Evolutionary conservation across 2,113 vertebrate genomes (phyloP), one percentile per base, ranked within the genome.

Genomic region (Cephalopholis sonnerati): DNA sequence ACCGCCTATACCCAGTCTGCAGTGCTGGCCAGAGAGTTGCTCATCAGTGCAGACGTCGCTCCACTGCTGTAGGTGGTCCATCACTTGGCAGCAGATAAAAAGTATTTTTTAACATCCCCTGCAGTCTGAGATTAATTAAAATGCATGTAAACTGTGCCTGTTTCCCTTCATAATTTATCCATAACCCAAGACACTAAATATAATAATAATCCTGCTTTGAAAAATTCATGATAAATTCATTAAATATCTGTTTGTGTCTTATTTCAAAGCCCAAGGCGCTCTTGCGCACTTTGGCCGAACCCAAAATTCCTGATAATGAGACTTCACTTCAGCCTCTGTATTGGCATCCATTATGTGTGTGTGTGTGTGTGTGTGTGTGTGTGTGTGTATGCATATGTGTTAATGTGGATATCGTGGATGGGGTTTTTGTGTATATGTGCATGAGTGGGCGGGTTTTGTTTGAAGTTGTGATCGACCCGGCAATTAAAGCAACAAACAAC

Each of bases 111-210:
- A 62, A 85, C 86, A 89, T 91, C 77, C 68, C 88, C 90, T 81
- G 87, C 90, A 93, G 94, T 91, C 83, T 75, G 77, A 87, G 92
- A 93, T 93, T 92, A 94, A 95, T 95, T 95, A 95, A 95, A 95
- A 95, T 92, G 91, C 87, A 87, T 89, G 84, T 92, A 94, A 94
- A 88, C 93, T 90, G 91, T 53, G 90, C 88, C 84, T 87, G 81
- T 90, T 93, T 93, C 92, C 79, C 81, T 85, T 93, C 93, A 93
- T 95, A 89, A 94, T 95, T 95, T 93, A 95, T 91, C 93, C 93
- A 93, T 93, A 92, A 92, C 88, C 84, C 83, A 81, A 92, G 87
- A 95, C 87, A 88, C 90, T 83, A 94, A 95, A 93, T 93, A 94
- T 89, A 86, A 94, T 90, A 87, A 90, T 90, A 91, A 94, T 93